Base-by-base conservation (phyloP, 2,888 invertebrate species). In the Tupiocoris notatus region DNA sequence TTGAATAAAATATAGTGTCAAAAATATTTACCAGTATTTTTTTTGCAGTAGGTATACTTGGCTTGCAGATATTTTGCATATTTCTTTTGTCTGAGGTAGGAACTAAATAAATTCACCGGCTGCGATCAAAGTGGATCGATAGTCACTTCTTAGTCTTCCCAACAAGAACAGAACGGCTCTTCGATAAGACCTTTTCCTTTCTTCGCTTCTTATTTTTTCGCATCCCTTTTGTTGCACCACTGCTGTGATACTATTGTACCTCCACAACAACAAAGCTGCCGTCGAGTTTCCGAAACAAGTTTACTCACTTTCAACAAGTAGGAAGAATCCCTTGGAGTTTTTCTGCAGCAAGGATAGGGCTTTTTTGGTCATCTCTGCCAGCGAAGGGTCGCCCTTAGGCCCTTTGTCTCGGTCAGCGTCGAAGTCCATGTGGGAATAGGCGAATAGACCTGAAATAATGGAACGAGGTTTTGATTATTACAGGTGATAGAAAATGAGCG, bases 361-460 rank as follows among this genome's bases (percentile, higher is more conserved):
- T 59, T 89, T 89, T 65, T 89, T 86, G 39, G 92, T 91, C 92
- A 92, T 92, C 82, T 92, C 92, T 0, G 91, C 89, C 21, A 92
- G 84, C 0, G 91, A 91, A 0, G 92, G 92, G 82, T 92, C 91
- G 66, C 91, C 91, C 18, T 84, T 84, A n/a, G 88, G 86, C 21
- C 87, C 87, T 56, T 88, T 88, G 81, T 90, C 90, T 24, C 91
- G 85, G 82, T 92, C 91, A 23, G 89, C 90, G 80, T 92, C 91
- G 82, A 92, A 92, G 82, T 91, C 91, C 91, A 92, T 90, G 83
- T 92, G 92, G 20, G 91, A 91, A 82, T 91, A 91, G 80, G 91
- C 88, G 83, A 92, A 92, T 79, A 92, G 84, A 81, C 92, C 92
- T 92, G 84, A 0, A 78, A 81, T 21, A 75, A 63, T n/a, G 6